Evolutionary conservation across 2,113 vertebrate genomes (phyloP).

Genomic region (Plotosus lineatus): DNA sequence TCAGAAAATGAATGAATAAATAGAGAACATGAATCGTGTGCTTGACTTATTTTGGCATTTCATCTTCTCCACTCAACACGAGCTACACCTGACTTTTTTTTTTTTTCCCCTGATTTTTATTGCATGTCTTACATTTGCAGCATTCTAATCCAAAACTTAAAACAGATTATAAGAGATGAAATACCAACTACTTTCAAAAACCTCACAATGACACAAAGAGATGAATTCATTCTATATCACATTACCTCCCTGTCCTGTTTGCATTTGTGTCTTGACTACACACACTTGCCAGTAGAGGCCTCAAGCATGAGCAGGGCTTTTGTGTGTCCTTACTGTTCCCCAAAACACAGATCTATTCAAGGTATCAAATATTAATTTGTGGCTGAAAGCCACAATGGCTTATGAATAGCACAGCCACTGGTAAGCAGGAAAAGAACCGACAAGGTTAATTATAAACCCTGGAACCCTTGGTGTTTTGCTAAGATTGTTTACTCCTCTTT

Average conservation of each 20-base stretch:
- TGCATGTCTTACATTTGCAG: too few species aligned
- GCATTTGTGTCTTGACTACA: neutral
- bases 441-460: neutral
- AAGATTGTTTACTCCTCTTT: neutral
- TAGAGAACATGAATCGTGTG: neutral
- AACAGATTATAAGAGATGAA: neutral
- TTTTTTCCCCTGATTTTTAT: neutral
- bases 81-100: neutral
- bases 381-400: neutral
- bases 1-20: too few species aligned
- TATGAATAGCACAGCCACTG: neutral
- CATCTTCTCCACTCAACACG: neutral
- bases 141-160: neutral
- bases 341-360: neutral
- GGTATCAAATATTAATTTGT: neutral
- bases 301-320: neutral
- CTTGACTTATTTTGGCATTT: neutral
- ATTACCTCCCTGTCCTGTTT: neutral
- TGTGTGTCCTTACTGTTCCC: neutral
- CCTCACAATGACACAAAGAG: neutral
- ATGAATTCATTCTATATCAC: neutral
- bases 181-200: neutral
- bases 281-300: neutral
- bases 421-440: neutral
- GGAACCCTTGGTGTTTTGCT: neutral